Percentiles rank a stretch among this genome's conserved stretches.
Evolutionary conservation across 2,888 invertebrate genomes (phyloP).

Genomic region (Pteria penguin): DNA sequence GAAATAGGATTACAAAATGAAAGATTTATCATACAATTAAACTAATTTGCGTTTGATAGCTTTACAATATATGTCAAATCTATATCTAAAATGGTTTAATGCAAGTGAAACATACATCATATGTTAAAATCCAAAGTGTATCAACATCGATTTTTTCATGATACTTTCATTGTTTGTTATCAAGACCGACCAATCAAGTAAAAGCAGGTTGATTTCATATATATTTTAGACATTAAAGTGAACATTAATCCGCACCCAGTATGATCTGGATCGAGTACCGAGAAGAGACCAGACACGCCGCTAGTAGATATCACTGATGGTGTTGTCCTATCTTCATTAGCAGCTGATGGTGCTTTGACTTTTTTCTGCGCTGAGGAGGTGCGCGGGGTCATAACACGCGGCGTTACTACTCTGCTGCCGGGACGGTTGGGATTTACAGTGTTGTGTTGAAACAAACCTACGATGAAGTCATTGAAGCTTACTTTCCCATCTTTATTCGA

Average conservation of each 20-base stretch:
- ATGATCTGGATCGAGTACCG: conserved; percentile 73
- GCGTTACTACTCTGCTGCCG: conserved; percentile 28
- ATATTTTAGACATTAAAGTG: too few relatives aligned
- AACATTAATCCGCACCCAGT: conserved; percentile 75
- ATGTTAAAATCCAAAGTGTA: too few relatives aligned
- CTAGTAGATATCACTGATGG: conserved; percentile 65
- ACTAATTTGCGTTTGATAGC: too few relatives aligned
- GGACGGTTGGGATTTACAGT: conserved; percentile 34
- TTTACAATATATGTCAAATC: too few relatives aligned
- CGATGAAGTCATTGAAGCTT: conserved; percentile 85
- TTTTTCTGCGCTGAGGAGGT: conserved; percentile 62
- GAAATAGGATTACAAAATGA: too few relatives aligned
- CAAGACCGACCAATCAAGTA: too few relatives aligned
- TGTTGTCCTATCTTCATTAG: conserved; percentile 56
- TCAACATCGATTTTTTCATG: neutral
- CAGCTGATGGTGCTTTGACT: conserved; percentile 44
- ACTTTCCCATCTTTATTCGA: conserved; percentile 85
- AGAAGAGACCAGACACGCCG: conserved; percentile 75
- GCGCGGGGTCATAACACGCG: conserved; percentile 49
- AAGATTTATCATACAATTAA: too few relatives aligned
- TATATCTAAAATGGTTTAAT: too few relatives aligned
- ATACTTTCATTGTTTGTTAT: neutral
- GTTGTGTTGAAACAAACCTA: conserved; percentile 83
- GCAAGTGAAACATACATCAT: too few relatives aligned
- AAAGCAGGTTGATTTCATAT: too few relatives aligned